Evolutionary conservation across 2,797 vertebrate genomes (phyloP).

Genomic region (Knipowitschia caucasica): DNA sequence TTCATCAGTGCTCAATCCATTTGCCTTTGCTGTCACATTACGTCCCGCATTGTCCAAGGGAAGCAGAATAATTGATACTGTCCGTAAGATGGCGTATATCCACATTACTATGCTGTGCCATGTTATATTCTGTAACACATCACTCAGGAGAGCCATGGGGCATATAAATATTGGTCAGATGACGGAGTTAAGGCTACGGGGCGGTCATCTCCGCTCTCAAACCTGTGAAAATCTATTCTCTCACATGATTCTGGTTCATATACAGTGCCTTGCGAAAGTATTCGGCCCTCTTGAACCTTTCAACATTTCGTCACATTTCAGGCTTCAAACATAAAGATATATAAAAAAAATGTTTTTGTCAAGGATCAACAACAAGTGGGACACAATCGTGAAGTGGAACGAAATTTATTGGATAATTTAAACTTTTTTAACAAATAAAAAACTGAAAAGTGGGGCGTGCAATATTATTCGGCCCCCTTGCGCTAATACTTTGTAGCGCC

Average conservation of each 20-base stretch:
- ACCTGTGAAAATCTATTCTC: conserved; percentile 29
- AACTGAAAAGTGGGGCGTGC: too few species aligned
- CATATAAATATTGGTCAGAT: conserved; percentile 25
- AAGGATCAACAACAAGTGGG: too few species aligned
- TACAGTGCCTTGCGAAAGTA: too few species aligned
- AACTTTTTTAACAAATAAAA: too few species aligned
- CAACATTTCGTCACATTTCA: too few species aligned
- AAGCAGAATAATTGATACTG: conserved; percentile 21
- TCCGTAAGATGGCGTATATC: conserved; percentile 5
- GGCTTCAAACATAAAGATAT: too few species aligned
- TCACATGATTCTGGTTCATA: conserved; percentile 70
- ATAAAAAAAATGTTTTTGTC: too few species aligned
- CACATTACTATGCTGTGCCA: neutral
- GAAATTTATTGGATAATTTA: too few species aligned
- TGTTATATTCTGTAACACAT: neutral
- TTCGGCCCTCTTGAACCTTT: too few species aligned
- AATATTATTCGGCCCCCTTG: too few species aligned
- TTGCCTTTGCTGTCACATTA: conserved; percentile 24
- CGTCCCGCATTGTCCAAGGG: conserved; percentile 20
- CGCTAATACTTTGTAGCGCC: too few species aligned
- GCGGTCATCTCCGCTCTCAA: conserved; percentile 20
- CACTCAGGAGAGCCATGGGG: conserved; percentile 1
- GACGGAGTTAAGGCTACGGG: conserved; percentile 12
- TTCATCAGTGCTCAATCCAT: conserved; percentile 22
- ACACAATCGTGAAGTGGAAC: too few species aligned